These are phyloP conservation scores for Crossocerus cetratus DNA, from an alignment of 2,888 invertebrate genomes.

Conservation along the genomic window DNA sequence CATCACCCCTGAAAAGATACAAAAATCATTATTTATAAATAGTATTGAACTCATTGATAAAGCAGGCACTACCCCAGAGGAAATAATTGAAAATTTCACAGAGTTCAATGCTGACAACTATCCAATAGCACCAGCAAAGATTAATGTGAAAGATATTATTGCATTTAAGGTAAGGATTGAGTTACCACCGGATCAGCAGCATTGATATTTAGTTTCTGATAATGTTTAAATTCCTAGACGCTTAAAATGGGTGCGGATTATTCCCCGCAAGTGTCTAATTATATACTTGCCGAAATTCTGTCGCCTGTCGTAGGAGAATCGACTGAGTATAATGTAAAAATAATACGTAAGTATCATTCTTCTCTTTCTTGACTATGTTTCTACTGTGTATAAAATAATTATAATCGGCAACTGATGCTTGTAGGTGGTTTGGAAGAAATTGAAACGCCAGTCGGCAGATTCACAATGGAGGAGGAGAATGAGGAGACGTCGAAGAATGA, in stretches of 20 bases:
- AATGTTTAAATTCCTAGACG: slow-evolving; percentile 63
- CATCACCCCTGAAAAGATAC: not conserved
- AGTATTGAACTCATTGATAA: not conserved
- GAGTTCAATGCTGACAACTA: slow-evolving; percentile 23
- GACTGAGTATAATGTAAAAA: slow-evolving; percentile 56
- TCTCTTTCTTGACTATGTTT: no score
- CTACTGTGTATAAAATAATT: no score
- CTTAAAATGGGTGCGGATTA: slow-evolving; percentile 73
- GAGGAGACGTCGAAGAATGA: slow-evolving; percentile 14
- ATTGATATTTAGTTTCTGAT: not conserved
- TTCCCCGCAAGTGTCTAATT: slow-evolving; percentile 74
- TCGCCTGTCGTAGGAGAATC: slow-evolving; percentile 39
- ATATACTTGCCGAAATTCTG: slow-evolving; percentile 70
- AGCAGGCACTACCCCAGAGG: not conserved
- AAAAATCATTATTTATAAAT: not conserved
- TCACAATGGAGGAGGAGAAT: slow-evolving; percentile 65
- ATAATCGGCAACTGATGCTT: slow-evolving; percentile 27
- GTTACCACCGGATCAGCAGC: slow-evolving; percentile 9
- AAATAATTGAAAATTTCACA: not conserved
- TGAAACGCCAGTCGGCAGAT: slow-evolving; percentile 71
- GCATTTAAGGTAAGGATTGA: slow-evolving; percentile 57
- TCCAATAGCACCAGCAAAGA: slow-evolving; percentile 29
- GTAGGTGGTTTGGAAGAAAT: slow-evolving; percentile 71
- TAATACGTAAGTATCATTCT: slow-evolving; percentile 58
- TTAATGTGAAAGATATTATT: slow-evolving; percentile 50